Evolutionary conservation across 2,113 vertebrate genomes (phyloP), one percentile per base, ranked within the genome.

Genomic region (Nothoprocta pentlandii): DNA sequence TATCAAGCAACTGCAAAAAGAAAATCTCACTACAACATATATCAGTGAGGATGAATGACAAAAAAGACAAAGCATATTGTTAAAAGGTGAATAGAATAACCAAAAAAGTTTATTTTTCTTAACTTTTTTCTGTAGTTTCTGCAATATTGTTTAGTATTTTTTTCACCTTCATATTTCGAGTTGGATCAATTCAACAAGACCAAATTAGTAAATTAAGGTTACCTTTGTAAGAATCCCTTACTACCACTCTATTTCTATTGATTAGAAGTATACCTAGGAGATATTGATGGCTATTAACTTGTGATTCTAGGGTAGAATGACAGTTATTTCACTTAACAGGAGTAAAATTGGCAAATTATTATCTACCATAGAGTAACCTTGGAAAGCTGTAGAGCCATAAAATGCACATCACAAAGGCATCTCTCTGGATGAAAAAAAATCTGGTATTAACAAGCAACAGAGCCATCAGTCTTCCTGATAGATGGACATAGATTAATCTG

Each of bases 401-500:
- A 95, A 93, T 3, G 16, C 58, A 54, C 42, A 47, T 95, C 92
- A 95, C 64, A 95, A 85, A 97, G 71, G 93, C 56, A 96, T 77
- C 64, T 20, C 39, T 42, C 51, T 78, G 76, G 64, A 85, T 96
- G 84, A 95, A 94, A 96, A 97, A 93, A 22, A 25, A 85, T 32
- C 23, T 63, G 12, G 28, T 59, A 64, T 95, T 96, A 96, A 92
- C 0, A 1, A 96, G 63, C 6, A 74, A 84, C 74, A 93, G 41
- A 80, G 13, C 46, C 56, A 96, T 97, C 93, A 80, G 21, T 97
- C 89, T 97, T 95, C 56, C 49, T 97, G 89, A 95, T 83, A 82
- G 81, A 97, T 69, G 47, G 89, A 54, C 76, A 67, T 59, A 92
- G 87, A 97, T 97, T 94, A 96, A 96, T 95, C 53, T 93, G 16